Conservation (phyloP, 2,888 invertebrate genomes). For the Villa cingulata region DNA sequence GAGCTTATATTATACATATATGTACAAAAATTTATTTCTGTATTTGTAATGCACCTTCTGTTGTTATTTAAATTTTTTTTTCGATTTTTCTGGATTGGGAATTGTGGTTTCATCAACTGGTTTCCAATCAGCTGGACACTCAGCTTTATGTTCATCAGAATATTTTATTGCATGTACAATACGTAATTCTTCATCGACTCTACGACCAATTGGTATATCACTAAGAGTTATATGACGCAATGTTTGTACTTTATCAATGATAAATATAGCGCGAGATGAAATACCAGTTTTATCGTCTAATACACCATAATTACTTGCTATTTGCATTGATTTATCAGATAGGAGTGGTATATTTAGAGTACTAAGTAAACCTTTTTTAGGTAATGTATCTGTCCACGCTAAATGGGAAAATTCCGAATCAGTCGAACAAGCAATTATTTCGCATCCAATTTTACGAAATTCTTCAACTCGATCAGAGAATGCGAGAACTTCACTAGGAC, state of each 20-base stretch:
- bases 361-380: conserved; percentile 90
- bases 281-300: conserved; percentile 84
- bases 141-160: conserved; percentile 86
- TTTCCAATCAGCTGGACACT: conserved; percentile 91
- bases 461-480: conserved; percentile 83
- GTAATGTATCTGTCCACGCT: conserved; percentile 91
- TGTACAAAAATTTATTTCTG: no score
- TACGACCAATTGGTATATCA: conserved; percentile 89
- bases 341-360: conserved; percentile 88
- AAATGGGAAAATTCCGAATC: conserved; percentile 95
- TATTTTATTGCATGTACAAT: conserved; percentile 95
- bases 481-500: conserved; percentile 92
- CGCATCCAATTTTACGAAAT: conserved; percentile 71
- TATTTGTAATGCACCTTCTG: no score
- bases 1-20: no score
- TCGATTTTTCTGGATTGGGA: conserved; percentile 67
- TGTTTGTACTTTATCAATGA: conserved; percentile 78
- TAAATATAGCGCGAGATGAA: conserved; percentile 88
- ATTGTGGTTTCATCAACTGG: conserved; percentile 89
- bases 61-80: no score
- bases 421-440: conserved; percentile 82
- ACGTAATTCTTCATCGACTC: conserved; percentile 83
- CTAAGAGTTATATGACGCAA: conserved; percentile 92
- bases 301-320: conserved; percentile 79
- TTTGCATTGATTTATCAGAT: conserved; percentile 79